phyloP scores from a whole-genome alignment of 2,113 vertebrate genomes.

The Hypanus sabinus region DNA sequence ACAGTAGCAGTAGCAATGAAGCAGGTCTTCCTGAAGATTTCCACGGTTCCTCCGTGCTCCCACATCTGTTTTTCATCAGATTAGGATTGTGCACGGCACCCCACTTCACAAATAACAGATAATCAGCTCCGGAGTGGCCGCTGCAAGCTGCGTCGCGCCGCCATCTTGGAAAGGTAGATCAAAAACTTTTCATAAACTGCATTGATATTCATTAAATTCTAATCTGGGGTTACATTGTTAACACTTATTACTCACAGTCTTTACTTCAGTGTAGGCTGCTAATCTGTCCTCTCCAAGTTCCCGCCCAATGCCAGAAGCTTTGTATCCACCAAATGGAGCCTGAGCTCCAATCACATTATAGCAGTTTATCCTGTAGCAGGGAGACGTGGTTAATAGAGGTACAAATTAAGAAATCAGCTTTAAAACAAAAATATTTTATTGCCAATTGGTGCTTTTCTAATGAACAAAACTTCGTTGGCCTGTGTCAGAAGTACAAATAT shows the following conservation, averaged over 20 bases:
- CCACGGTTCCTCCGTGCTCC: no score
- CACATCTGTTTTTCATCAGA: no score
- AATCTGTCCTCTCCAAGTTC: conserved; percentile 86
- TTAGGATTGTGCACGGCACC: no score
- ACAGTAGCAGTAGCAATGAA: no score
- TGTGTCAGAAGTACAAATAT: background rate
- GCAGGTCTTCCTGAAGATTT: no score
- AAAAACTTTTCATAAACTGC: background rate
- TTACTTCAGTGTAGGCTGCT: conserved; percentile 83
- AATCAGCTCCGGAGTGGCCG: no score
- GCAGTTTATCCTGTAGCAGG: conserved; percentile 80
- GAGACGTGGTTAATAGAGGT: conserved; percentile 6
- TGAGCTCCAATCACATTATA: conserved; percentile 85
- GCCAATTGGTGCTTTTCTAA: background rate
- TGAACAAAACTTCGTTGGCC: background rate
- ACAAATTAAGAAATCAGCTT: background rate
- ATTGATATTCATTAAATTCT: background rate
- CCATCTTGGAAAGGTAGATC: no score
- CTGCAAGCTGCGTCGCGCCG: no score
- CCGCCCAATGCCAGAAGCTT: conserved; percentile 79
- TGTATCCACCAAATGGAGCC: conserved; percentile 89
- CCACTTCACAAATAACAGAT: no score
- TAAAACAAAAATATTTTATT: background rate
- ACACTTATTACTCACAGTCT: conserved; percentile 68
- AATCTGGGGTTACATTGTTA: background rate